Conservation (phyloP, 2,888 invertebrate genomes). For the Podotricha telesiphe region DNA sequence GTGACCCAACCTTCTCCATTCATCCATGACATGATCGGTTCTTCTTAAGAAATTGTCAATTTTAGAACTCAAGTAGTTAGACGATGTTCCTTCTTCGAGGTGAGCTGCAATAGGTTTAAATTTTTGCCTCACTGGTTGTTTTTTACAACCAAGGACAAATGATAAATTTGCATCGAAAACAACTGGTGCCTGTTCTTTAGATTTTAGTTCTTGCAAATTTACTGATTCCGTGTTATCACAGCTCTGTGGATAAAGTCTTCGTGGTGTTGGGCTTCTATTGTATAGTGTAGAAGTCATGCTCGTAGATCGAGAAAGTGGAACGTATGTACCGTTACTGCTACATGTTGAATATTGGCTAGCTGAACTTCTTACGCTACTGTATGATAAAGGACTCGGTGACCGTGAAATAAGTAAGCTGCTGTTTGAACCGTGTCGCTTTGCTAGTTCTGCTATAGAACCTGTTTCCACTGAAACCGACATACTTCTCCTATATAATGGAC, state of each 20-base stretch:
- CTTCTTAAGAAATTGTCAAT: slow-evolving; percentile 91
- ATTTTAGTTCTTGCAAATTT: slow-evolving; percentile 84
- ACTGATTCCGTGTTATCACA: slow-evolving; percentile 73
- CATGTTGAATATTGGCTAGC: slow-evolving; percentile 77
- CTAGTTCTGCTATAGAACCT: slow-evolving; percentile 78
- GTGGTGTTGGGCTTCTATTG: slow-evolving; percentile 81
- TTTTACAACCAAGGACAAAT: slow-evolving; percentile 89
- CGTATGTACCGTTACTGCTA: slow-evolving; percentile 74
- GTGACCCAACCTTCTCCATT: slow-evolving; percentile 90
- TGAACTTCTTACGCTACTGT: slow-evolving; percentile 70
- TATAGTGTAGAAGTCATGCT: slow-evolving; percentile 71
- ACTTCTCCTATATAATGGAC: slow-evolving; percentile 71
- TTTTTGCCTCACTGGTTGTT: slow-evolving; percentile 86
- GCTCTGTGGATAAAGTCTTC: slow-evolving; percentile 87
- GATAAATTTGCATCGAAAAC: slow-evolving; percentile 92
- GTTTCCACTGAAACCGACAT: slow-evolving; percentile 74
- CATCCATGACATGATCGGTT: slow-evolving; percentile 94
- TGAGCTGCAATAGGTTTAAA: slow-evolving; percentile 90
- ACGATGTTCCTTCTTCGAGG: slow-evolving; percentile 89
- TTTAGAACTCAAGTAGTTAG: slow-evolving; percentile 88
- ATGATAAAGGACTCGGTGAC: slow-evolving; percentile 83
- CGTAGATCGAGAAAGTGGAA: slow-evolving; percentile 72
- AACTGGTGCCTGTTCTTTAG: slow-evolving; percentile 89
- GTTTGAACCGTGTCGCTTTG: slow-evolving; percentile 68
- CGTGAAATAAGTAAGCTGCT: slow-evolving; percentile 71